phyloP scores from a whole-genome alignment of 1,140 invertebrate genomes.

The Cardiocondyla obscurior region DNA sequence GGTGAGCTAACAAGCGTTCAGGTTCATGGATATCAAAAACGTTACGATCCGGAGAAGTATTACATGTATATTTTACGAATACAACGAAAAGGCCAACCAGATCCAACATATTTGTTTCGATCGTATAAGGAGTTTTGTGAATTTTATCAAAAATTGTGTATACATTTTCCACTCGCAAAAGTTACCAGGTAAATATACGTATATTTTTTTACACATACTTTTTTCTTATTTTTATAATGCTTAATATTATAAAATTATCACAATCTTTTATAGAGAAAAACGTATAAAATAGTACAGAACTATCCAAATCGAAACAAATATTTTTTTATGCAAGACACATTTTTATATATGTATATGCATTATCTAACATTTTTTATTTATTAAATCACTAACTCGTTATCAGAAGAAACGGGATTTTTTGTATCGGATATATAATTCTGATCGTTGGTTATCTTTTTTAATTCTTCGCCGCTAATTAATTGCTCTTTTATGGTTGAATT shows the following conservation, averaged over 20 bases:
- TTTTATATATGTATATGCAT: background rate
- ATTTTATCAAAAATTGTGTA: slow-evolving; percentile 96
- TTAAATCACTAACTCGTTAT: slow-evolving; percentile 41
- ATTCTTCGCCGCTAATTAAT: background rate
- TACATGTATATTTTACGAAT: slow-evolving; percentile 98
- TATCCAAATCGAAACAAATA: background rate
- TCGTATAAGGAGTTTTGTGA: slow-evolving; percentile 98
- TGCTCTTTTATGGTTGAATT: background rate
- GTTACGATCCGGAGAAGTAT: slow-evolving; percentile 98
- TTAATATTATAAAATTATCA: slow-evolving; percentile 20
- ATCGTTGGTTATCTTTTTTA: slow-evolving; percentile 25
- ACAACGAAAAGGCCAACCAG: slow-evolving; percentile 92
- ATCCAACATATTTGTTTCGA: slow-evolving; percentile 94
- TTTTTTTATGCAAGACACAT: background rate
- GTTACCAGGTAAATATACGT: slow-evolving; percentile 88
- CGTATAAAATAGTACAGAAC: background rate
- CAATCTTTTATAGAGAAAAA: background rate
- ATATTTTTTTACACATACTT: background rate
- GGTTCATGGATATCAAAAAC: slow-evolving; percentile 95
- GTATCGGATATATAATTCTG: background rate
- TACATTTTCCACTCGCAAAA: slow-evolving; percentile 95
- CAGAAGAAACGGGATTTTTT: background rate
- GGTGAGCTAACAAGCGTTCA: slow-evolving; percentile 94
- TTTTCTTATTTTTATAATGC: background rate
- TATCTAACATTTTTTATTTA: background rate